Evolutionary conservation across 1,140 invertebrate genomes (phyloP).

Genomic region (Drosophila littoralis): DNA sequence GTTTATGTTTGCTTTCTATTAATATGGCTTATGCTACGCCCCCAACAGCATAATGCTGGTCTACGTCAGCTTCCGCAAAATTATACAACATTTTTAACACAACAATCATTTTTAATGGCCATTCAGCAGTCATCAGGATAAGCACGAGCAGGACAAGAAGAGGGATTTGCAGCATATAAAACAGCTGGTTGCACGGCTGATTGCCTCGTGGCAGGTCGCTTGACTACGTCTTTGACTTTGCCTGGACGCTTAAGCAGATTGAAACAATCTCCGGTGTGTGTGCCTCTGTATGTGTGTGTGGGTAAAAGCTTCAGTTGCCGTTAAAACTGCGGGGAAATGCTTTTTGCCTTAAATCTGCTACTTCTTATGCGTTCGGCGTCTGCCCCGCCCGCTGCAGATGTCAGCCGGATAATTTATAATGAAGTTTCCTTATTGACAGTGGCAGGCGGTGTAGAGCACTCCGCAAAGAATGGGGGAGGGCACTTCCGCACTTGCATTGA

Average conservation of each 20-base stretch:
- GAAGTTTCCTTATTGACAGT: constrained; percentile 72
- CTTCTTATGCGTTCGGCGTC: constrained; percentile 34
- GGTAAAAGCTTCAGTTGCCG: constrained; percentile 52
- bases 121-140: constrained; percentile 15
- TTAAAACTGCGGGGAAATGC: constrained; percentile 19
- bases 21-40: neutral
- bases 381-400: constrained; percentile 48
- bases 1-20: constrained; percentile 61
- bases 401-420: constrained; percentile 78
- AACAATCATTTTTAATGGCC: constrained; percentile 66
- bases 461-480: neutral
- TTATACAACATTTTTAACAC: constrained; percentile 69
- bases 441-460: constrained; percentile 22
- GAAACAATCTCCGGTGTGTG: constrained; percentile 69
- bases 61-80: constrained; percentile 56
- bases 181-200: constrained; percentile 51
- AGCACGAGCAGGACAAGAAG: neutral
- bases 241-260: constrained; percentile 72
- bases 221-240: constrained; percentile 39
- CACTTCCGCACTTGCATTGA: constrained; percentile 69
- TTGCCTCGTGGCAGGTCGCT: constrained; percentile 33
- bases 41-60: neutral
- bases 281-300: constrained; percentile 20
- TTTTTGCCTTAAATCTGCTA: constrained; percentile 37
- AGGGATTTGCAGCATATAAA: constrained; percentile 2